Percentiles rank a stretch among this genome's conserved stretches.
Conservation (phyloP, 2,113 vertebrate species). For the Ia io region DNA sequence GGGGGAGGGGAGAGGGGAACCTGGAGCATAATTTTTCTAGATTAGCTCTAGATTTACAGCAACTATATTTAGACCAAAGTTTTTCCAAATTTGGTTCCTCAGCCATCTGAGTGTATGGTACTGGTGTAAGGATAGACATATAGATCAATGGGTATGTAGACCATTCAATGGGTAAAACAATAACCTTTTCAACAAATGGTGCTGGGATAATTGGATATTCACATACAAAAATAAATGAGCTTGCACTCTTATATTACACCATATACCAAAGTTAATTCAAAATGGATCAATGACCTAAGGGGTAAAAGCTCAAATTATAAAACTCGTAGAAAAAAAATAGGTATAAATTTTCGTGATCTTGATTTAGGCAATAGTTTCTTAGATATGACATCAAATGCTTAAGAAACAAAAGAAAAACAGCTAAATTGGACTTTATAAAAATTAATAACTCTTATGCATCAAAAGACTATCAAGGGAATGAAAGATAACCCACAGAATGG, state of each 20-base stretch:
- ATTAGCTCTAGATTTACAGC: neutral
- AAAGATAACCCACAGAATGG: neutral
- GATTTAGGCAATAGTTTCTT: neutral
- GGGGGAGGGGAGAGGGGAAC: neutral
- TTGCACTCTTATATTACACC: neutral
- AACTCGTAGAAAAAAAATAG: conserved; percentile 14
- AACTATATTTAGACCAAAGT: neutral
- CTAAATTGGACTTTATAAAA: neutral
- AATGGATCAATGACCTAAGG: neutral
- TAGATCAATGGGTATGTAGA: neutral
- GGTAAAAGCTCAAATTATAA: neutral
- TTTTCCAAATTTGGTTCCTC: neutral
- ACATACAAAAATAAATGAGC: neutral
- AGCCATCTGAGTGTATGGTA: neutral
- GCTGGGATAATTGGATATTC: neutral
- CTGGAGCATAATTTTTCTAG: neutral
- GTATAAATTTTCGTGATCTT: neutral
- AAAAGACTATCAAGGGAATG: conserved; percentile 9
- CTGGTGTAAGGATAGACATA: neutral
- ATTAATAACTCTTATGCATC: neutral
- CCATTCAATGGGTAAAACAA: neutral
- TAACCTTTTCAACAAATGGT: neutral
- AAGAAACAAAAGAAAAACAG: neutral
- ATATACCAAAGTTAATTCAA: neutral
- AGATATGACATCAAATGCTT: neutral